phyloP scores from a whole-genome alignment of 2,888 invertebrate species.

The Drosophila atripex region DNA sequence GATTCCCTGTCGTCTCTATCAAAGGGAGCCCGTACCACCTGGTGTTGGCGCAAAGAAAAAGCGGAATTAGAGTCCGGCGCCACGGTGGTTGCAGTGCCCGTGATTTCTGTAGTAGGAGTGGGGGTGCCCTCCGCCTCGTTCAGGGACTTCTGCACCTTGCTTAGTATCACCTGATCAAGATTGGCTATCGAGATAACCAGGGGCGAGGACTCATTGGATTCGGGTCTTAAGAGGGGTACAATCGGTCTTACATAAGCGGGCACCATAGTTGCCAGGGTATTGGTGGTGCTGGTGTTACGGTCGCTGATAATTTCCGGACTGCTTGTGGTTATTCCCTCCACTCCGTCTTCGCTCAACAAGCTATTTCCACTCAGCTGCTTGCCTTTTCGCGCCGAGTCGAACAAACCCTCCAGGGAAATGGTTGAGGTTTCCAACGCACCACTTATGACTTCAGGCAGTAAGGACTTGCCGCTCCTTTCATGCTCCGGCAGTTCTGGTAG shows the following conservation, averaged over 20 bases:
- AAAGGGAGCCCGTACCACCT: conserved; percentile 75
- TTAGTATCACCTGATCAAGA: conserved; percentile 83
- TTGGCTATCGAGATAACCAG: conserved; percentile 84
- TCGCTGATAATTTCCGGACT: conserved; percentile 9
- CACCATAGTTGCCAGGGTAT: conserved; percentile 27
- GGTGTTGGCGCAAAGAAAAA: conserved; percentile 76
- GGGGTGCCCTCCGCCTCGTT: conserved; percentile 37
- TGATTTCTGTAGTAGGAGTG: conserved; percentile 3
- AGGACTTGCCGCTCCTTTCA: conserved; percentile 74
- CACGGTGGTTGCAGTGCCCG: conserved; percentile 17
- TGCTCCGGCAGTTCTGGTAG: conserved; percentile 54
- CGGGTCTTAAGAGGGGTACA: conserved; percentile 82
- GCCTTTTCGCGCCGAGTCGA: conserved; percentile 85
- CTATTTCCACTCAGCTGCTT: conserved; percentile 70
- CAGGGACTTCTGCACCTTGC: conserved; percentile 79
- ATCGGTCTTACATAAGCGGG: conserved; percentile 81
- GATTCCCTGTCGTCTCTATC: conserved; percentile 10
- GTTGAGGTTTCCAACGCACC: conserved; percentile 87
- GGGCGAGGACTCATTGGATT: conserved; percentile 84
- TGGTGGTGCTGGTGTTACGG: conserved; percentile 30
- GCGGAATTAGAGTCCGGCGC: conserved; percentile 72
- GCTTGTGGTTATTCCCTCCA: conserved; percentile 12
- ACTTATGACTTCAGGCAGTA: conserved; percentile 81
- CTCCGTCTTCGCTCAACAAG: conserved; percentile 42
- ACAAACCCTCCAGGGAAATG: conserved; percentile 88